phyloP scores from a whole-genome alignment of 2,797 vertebrate species.

The Vespertilio murinus region DNA sequence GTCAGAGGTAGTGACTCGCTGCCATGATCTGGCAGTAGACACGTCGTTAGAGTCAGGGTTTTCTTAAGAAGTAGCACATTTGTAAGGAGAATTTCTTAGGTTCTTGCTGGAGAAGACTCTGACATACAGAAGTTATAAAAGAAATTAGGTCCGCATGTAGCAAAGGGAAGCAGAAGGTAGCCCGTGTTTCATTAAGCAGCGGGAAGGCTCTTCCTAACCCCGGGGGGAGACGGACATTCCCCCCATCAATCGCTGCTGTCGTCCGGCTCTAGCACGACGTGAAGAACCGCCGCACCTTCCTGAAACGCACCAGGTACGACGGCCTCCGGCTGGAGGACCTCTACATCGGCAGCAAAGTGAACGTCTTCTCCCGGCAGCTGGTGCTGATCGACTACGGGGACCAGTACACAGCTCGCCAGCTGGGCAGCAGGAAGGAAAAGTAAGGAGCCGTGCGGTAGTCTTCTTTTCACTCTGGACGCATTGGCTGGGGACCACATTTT shows the following conservation, averaged over 20 bases:
- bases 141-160: not conserved
- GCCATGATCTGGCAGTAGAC: not conserved
- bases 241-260: not conserved
- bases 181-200: not conserved
- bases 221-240: too few species aligned
- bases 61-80: not conserved
- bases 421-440: conserved; percentile 96
- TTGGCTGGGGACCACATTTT: not conserved
- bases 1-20: not conserved
- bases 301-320: conserved; percentile 91
- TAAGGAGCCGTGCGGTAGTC: conserved; percentile 74
- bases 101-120: not conserved
- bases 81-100: conserved; percentile 18
- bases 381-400: conserved; percentile 93
- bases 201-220: not conserved
- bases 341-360: conserved; percentile 94
- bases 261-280: conserved; percentile 90
- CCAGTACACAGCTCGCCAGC: conserved; percentile 92
- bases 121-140: not conserved
- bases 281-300: conserved; percentile 93
- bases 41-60: not conserved
- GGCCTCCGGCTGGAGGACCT: conserved; percentile 90
- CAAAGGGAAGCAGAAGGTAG: not conserved
- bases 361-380: conserved; percentile 93
- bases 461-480: not conserved